phyloP scores from a whole-genome alignment of 2,113 vertebrate genomes.

The Emydocephalus ijimae region DNA sequence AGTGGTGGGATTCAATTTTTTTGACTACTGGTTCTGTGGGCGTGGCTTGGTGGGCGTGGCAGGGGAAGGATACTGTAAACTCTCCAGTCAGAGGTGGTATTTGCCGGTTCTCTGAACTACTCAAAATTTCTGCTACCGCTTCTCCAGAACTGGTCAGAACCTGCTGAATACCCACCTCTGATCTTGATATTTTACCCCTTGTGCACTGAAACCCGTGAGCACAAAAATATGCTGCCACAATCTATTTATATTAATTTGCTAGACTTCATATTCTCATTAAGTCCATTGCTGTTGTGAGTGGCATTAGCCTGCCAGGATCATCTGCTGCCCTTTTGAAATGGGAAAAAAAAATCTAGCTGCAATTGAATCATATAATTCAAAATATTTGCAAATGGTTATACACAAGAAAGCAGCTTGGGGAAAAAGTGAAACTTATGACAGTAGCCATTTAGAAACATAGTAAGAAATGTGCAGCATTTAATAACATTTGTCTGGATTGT shows the following conservation, averaged over 20 bases:
- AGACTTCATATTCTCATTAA: neutral
- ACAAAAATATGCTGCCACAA: neutral
- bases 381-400: neutral
- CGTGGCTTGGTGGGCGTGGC: too few species aligned
- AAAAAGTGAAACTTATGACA: neutral
- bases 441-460: neutral
- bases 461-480: neutral
- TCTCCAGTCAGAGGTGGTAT: too few species aligned
- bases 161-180: too few species aligned
- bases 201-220: neutral
- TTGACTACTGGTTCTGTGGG: too few species aligned
- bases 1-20: too few species aligned
- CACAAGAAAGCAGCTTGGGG: neutral
- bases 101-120: too few species aligned
- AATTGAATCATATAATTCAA: neutral
- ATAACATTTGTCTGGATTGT: neutral
- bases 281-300: neutral
- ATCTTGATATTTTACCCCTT: neutral
- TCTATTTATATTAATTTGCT: neutral
- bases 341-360: neutral
- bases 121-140: too few species aligned
- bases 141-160: too few species aligned
- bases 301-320: neutral
- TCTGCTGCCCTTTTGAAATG: neutral
- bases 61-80: too few species aligned